Percentiles rank a stretch among this genome's conserved stretches.
Evolutionary conservation across 2,888 invertebrate genomes (phyloP).

Genomic region (Lasioglossum oenotherae): DNA sequence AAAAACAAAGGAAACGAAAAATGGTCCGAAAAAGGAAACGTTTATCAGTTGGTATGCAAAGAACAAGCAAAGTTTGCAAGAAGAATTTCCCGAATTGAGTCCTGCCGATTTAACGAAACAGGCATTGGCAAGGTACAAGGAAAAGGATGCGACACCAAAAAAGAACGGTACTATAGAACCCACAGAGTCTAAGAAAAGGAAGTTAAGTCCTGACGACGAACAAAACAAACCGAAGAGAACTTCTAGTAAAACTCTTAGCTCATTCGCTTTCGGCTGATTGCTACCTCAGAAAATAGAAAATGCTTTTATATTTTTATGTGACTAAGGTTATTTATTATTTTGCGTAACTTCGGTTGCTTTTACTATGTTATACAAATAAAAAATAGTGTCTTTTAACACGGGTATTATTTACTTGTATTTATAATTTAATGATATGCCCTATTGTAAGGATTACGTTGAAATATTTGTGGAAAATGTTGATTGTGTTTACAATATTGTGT

Average conservation of each 20-base stretch:
- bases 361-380: conserved; percentile 15
- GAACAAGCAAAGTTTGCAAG: conserved; percentile 86
- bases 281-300: conserved; percentile 11
- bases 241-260: conserved; percentile 70
- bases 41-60: conserved; percentile 88
- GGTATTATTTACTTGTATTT: not conserved
- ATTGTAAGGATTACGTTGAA: not conserved
- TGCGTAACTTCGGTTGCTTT: conserved; percentile 1
- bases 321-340: conserved; percentile 38
- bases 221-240: conserved; percentile 74
- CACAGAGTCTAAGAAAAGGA: conserved; percentile 75
- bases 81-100: conserved; percentile 86
- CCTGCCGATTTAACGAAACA: conserved; percentile 86
- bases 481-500: not conserved
- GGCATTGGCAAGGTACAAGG: conserved; percentile 86
- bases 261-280: conserved; percentile 74
- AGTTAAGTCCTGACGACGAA: conserved; percentile 67
- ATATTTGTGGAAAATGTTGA: not conserved
- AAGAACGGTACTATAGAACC: conserved; percentile 46
- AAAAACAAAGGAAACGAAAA: conserved; percentile 66
- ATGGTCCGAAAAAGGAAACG: conserved; percentile 83
- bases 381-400: not conserved
- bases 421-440: not conserved
- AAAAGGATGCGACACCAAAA: conserved; percentile 66
- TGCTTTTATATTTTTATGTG: conserved; percentile 36